A percentile compares a stretch with the other conserved stretches of the same genome.
Evolutionary conservation across 2,113 vertebrate genomes (phyloP).

Genomic region (Casuarius casuarius): DNA sequence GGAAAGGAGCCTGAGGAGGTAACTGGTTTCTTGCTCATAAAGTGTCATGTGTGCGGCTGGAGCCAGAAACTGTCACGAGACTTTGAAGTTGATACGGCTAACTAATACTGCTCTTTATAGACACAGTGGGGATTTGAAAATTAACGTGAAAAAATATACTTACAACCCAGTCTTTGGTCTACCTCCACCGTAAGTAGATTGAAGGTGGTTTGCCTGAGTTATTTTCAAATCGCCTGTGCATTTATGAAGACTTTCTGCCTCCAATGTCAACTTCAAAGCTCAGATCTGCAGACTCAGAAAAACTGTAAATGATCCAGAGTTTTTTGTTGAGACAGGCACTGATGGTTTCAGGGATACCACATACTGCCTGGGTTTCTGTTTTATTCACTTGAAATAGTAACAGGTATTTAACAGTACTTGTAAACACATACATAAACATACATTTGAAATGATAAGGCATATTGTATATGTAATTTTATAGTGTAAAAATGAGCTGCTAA

Average conservation of each 20-base stretch:
- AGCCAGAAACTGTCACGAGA: background rate
- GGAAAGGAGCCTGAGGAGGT: conserved; percentile 33
- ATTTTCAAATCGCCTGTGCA: fast-evolving
- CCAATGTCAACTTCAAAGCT: background rate
- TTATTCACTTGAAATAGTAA: background rate
- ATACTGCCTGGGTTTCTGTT: background rate
- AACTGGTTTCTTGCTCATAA: background rate
- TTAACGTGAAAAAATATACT: background rate
- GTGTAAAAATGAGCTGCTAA: background rate
- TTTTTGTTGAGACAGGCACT: background rate
- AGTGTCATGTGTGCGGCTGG: background rate
- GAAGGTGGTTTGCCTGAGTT: background rate
- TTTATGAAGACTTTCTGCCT: background rate
- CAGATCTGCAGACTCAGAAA: background rate
- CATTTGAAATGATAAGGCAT: background rate
- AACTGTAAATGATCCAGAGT: background rate
- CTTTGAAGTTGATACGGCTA: background rate
- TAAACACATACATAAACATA: background rate
- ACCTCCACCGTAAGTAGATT: background rate
- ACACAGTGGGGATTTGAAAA: background rate
- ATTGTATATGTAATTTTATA: background rate
- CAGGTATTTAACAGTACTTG: background rate
- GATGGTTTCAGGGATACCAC: background rate
- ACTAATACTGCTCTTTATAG: background rate
- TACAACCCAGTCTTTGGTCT: background rate